Evolutionary conservation across 2,113 vertebrate genomes (phyloP).

Genomic region (Eclectus roratus): DNA sequence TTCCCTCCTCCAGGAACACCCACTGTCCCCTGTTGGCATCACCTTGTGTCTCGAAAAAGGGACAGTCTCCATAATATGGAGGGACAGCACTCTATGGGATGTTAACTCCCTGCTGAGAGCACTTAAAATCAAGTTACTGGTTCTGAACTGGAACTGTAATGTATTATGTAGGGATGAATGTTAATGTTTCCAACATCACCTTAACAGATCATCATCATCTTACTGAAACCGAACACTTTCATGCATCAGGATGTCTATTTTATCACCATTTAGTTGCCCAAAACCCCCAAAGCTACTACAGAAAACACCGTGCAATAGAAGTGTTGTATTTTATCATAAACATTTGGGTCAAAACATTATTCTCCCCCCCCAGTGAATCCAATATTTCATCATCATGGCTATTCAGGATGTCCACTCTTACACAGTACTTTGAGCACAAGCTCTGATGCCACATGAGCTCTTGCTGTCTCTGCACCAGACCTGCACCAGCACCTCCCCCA

Average conservation of each 20-base stretch:
- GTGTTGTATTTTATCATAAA: background rate
- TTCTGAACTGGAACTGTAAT: background rate
- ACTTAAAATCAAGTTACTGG: background rate
- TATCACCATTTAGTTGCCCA: background rate
- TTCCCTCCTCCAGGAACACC: background rate
- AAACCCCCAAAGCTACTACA: background rate
- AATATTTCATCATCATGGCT: background rate
- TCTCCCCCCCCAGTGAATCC: background rate
- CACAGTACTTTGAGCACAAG: background rate
- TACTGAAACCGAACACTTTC: background rate
- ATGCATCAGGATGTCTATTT: background rate
- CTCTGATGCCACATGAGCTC: background rate
- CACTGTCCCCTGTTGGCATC: background rate
- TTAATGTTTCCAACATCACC: background rate
- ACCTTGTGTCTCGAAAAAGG: background rate
- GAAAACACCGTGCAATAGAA: background rate
- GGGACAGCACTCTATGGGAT: background rate
- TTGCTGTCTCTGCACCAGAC: rapidly evolving
- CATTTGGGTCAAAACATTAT: background rate
- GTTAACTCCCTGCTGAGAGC: background rate
- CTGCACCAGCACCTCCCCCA: background rate
- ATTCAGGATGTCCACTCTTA: background rate
- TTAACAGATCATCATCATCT: background rate
- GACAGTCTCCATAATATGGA: background rate
- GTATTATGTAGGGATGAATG: background rate